Conservation (phyloP, 2,113 vertebrate species). For the Passer domesticus region DNA sequence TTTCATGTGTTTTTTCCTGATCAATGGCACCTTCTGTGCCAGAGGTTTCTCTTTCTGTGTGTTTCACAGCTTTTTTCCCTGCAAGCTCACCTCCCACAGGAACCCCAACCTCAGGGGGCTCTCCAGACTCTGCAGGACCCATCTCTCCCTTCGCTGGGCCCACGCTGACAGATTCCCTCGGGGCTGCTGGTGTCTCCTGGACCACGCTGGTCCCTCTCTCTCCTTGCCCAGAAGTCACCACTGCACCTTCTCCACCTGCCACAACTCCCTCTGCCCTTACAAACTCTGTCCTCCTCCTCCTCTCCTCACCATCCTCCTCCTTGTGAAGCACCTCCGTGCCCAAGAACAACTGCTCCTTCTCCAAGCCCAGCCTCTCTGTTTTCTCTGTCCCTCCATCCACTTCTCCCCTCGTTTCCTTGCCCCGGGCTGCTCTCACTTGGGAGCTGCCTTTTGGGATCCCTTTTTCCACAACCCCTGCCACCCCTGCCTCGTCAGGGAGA, state of each 20-base stretch:
- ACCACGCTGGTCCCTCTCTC: neutral
- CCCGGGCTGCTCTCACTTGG: neutral
- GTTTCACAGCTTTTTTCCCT: neutral
- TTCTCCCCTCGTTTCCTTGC: neutral
- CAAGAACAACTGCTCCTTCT: neutral
- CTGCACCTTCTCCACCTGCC: neutral
- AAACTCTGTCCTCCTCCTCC: neutral
- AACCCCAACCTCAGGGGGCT: neutral
- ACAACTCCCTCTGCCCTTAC: neutral
- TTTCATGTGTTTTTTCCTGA: neutral
- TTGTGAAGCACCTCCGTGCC: rapidly evolving
- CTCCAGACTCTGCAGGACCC: neutral
- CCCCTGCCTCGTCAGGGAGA: neutral
- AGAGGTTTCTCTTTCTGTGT: neutral
- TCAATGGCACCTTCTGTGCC: neutral
- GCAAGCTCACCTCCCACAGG: neutral
- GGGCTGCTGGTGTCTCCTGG: neutral
- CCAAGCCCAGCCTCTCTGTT: neutral
- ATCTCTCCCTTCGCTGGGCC: neutral
- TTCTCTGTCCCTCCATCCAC: neutral
- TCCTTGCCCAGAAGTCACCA: neutral
- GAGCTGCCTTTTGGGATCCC: neutral
- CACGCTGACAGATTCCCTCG: neutral
- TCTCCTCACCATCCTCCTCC: neutral
- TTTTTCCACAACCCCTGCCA: neutral